Evolutionary conservation across 2,888 invertebrate genomes (phyloP).

Genomic region (Phengaris alcon): DNA sequence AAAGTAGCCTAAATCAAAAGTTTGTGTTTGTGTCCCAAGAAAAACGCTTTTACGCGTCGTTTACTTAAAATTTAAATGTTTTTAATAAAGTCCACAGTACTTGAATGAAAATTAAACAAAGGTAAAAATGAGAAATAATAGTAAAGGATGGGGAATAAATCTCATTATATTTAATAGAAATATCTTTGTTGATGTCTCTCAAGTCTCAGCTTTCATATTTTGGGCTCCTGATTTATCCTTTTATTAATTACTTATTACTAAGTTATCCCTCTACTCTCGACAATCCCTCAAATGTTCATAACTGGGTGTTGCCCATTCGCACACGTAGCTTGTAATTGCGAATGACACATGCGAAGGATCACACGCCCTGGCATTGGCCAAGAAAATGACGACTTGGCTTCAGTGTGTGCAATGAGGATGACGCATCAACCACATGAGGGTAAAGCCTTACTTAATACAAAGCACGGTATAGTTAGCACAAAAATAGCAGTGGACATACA

Average conservation of each 20-base stretch:
- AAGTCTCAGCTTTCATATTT: too few relatives aligned
- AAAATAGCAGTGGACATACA: too few relatives aligned
- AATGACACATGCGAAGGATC: conserved; percentile 37
- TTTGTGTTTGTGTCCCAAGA: background rate
- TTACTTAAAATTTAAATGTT: too few relatives aligned
- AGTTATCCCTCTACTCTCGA: too few relatives aligned
- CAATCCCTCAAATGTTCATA: too few relatives aligned
- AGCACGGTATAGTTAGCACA: background rate
- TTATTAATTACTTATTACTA: too few relatives aligned
- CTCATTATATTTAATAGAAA: too few relatives aligned
- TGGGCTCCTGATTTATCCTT: too few relatives aligned
- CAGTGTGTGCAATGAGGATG: conserved; percentile 28
- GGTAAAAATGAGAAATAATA: too few relatives aligned
- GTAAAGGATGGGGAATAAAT: too few relatives aligned
- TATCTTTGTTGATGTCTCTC: too few relatives aligned
- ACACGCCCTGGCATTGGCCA: conserved; percentile 36
- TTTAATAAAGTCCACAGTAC: background rate
- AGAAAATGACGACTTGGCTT: conserved; percentile 11
- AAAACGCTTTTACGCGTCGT: background rate
- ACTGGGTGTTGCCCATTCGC: conserved; percentile 17
- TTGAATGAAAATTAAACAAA: too few relatives aligned
- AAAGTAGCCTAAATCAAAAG: background rate
- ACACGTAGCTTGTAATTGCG: conserved; percentile 36
- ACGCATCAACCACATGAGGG: conserved; percentile 36
- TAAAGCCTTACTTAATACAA: conserved; percentile 30